Percentiles rank a stretch among this genome's conserved stretches.
Evolutionary conservation across 2,797 vertebrate species (phyloP).

Genomic region (Saxicola maurus): DNA sequence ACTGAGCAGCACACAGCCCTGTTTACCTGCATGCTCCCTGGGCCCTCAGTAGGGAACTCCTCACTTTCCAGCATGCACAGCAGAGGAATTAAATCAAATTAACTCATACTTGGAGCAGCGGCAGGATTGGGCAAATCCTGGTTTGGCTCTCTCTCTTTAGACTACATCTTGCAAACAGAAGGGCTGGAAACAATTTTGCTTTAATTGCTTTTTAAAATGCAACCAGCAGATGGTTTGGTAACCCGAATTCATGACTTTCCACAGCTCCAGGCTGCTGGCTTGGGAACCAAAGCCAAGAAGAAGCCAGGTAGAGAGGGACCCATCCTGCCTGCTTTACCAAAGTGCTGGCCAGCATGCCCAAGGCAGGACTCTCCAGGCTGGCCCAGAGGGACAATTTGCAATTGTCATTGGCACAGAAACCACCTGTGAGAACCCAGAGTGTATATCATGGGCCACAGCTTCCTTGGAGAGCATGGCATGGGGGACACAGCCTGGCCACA

Average conservation of each 20-base stretch:
- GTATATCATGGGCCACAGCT: background rate
- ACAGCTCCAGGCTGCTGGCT: conserved; percentile 16
- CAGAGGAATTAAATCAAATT: background rate
- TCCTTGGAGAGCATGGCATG: background rate
- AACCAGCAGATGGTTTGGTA: conserved; percentile 57
- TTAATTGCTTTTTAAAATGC: conserved; percentile 47
- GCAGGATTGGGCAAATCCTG: conserved; percentile 32
- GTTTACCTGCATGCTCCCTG: background rate
- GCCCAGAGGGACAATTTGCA: background rate
- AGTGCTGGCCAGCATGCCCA: background rate
- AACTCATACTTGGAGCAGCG: background rate
- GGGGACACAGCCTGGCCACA: background rate
- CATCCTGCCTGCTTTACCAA: background rate
- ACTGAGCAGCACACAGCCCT: background rate
- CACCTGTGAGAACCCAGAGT: background rate
- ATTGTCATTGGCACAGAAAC: background rate
- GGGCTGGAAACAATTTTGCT: conserved; percentile 51
- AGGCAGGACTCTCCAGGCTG: background rate
- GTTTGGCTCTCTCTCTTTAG: conserved; percentile 14
- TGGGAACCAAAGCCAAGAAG: background rate
- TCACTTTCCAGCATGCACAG: background rate
- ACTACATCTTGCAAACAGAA: conserved; percentile 53
- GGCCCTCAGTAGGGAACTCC: background rate
- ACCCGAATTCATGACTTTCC: conserved; percentile 36
- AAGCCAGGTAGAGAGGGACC: background rate